phyloP scores from a whole-genome alignment of 2,797 vertebrate species.

The Cyprinodon diabolis region DNA sequence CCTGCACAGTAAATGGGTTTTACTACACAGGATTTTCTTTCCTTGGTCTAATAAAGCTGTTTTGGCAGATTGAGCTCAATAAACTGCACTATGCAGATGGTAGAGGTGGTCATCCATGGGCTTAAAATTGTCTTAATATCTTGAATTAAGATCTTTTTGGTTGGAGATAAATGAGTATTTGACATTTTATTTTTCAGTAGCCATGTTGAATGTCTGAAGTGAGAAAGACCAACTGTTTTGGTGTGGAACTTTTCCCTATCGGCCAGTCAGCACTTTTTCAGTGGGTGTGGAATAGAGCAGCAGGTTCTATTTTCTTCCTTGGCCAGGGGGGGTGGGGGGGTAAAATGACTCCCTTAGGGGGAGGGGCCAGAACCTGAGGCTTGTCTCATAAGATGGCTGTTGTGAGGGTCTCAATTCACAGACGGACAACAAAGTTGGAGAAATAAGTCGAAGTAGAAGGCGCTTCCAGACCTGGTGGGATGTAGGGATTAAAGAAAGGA shows the following conservation, averaged over 20 bases:
- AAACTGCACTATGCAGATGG: slow-evolving; percentile 10
- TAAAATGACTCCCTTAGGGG: slow-evolving; percentile 33
- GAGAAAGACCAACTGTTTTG: not conserved
- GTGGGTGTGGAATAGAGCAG: not conserved
- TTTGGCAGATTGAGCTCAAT: not conserved
- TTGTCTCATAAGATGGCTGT: slow-evolving; percentile 32
- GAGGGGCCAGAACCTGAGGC: slow-evolving; percentile 42
- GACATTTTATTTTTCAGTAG: too few species aligned
- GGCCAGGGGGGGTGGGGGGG: slow-evolving; percentile 9
- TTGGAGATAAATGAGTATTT: not conserved
- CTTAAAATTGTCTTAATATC: not conserved
- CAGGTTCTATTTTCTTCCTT: slow-evolving; percentile 25
- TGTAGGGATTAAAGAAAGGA: slow-evolving; percentile 27
- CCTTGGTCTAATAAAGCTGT: not conserved
- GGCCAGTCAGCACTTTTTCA: not conserved
- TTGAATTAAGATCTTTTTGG: not conserved
- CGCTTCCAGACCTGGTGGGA: slow-evolving; percentile 37
- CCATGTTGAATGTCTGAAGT: too few species aligned
- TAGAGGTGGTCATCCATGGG: not conserved
- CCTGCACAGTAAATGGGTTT: not conserved
- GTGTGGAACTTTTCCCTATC: not conserved
- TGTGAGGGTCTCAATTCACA: slow-evolving; percentile 24
- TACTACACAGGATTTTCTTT: not conserved
- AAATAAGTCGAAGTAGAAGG: slow-evolving; percentile 39
- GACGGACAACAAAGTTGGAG: slow-evolving; percentile 18